Base-by-base conservation (phyloP, 2,888 invertebrate species). In the Aphidius colemani region DNA sequence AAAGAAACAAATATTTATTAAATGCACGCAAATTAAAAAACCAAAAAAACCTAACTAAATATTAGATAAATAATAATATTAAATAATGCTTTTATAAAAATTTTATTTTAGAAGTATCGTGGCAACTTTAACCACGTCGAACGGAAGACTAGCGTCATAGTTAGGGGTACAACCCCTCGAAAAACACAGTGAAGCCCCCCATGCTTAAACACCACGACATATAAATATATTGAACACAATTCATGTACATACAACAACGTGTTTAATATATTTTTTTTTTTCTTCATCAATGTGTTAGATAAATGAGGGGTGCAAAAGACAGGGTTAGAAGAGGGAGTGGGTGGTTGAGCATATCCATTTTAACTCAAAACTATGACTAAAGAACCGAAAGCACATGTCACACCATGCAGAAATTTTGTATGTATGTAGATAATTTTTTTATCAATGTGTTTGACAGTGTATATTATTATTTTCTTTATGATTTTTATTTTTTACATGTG, bases 311-410 rank as follows among this genome's bases (percentile, higher is more conserved):
- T 10, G 9, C 44, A 56, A 64, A 39, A 64, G 49, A 48, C 51
- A 53, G 66, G 65, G 66, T 67, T 64, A 53, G 64, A 63, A 18
- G 13, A 64, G 63, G 65, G 67, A 63, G 40, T 7, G 8, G 61
- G 51, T 61, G 56, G 45, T 60, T 45, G 46, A 53, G 49, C 57
- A 56, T 57, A 61, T 61, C 57, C 46, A 60, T 30, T 30, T 30
- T 30, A 30, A 67, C 67, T 69, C 61, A 46, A 56, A 66, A 65
- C 70, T 74, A 74, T 75, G 75, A 75, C 75, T 75, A 75, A 75
- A 74, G 74, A 69, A 70, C 67, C 71, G 46, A 65, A 57, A 46
- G 57, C 53, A 61, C 74, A 69, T 66, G 75, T 68, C 71, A 74
- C 74, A 69, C 72, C 71, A 73, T 55, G 56, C 41, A 63, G 49